phyloP scores from a whole-genome alignment of 2,113 vertebrate genomes.

The Anhinga rufa region DNA sequence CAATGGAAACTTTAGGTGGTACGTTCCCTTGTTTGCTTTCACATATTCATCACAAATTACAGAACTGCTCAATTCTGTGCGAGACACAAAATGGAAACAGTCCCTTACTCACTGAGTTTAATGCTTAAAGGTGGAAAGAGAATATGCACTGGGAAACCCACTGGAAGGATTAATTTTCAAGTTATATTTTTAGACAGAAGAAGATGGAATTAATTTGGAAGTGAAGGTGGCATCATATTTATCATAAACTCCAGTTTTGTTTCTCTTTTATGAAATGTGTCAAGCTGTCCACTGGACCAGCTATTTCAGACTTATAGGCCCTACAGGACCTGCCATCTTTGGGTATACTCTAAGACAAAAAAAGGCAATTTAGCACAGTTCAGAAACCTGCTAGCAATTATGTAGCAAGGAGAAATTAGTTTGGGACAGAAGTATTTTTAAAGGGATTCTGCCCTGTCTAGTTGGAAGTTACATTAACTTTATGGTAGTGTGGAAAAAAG shows the following conservation, averaged over 20 bases:
- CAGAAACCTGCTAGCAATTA: background rate
- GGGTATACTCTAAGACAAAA: background rate
- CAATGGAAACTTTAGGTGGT: background rate
- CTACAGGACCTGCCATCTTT: background rate
- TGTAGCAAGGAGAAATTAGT: background rate
- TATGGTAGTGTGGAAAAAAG: background rate
- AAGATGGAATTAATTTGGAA: constrained; percentile 28
- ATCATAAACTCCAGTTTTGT: background rate
- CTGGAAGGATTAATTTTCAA: constrained; percentile 38
- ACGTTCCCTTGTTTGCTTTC: background rate
- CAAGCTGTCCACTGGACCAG: background rate
- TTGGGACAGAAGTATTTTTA: background rate
- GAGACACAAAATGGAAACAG: background rate
- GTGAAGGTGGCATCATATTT: constrained; percentile 8
- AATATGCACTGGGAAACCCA: background rate
- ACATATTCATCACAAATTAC: background rate
- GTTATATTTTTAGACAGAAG: background rate
- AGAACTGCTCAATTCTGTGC: background rate
- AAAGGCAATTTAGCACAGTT: background rate
- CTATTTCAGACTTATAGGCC: background rate
- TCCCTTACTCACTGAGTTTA: background rate
- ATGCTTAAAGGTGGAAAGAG: constrained; percentile 1
- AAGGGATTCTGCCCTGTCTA: background rate
- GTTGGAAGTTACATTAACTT: background rate
- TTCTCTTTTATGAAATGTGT: background rate